Percentiles rank a stretch among this genome's conserved stretches.
Conservation (phyloP, 2,888 invertebrate species). For the Drosophila subsilvestris region DNA sequence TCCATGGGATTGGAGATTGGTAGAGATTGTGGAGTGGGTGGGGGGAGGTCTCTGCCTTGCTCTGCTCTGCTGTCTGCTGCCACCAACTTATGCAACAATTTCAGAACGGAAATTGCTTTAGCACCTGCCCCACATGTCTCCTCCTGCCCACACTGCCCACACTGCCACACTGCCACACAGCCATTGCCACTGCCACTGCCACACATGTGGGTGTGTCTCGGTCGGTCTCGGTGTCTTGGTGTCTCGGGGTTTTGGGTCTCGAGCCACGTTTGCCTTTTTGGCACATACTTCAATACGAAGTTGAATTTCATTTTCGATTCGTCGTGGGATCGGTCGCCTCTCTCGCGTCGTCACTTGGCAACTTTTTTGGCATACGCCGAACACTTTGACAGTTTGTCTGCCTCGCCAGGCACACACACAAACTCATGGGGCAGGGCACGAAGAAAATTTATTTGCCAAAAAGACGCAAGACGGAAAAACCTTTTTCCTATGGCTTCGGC, state of each 20-base stretch:
- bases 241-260: background rate
- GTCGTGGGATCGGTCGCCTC: slow-evolving; percentile 26
- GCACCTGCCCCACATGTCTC: slow-evolving; percentile 71
- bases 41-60: slow-evolving; percentile 15
- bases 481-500: background rate
- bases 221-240: background rate
- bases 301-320: slow-evolving; percentile 79
- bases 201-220: slow-evolving; percentile 25
- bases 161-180: no score
- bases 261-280: slow-evolving; percentile 73
- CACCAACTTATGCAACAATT: slow-evolving; percentile 81
- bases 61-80: slow-evolving; percentile 50
- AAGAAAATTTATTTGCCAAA: background rate
- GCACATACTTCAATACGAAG: slow-evolving; percentile 80
- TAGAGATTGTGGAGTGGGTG: no score
- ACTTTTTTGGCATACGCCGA: slow-evolving; percentile 73
- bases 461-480: background rate
- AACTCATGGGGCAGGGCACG: slow-evolving; percentile 5
- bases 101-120: slow-evolving; percentile 80
- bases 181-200: no score
- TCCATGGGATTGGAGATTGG: background rate
- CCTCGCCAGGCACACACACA: slow-evolving; percentile 29
- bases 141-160: background rate
- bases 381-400: slow-evolving; percentile 79
- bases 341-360: slow-evolving; percentile 68